Evolutionary conservation across 1,140 invertebrate genomes (phyloP), one percentile per base, ranked within the genome.

Genomic region (Rhagoletis zephyria): DNA sequence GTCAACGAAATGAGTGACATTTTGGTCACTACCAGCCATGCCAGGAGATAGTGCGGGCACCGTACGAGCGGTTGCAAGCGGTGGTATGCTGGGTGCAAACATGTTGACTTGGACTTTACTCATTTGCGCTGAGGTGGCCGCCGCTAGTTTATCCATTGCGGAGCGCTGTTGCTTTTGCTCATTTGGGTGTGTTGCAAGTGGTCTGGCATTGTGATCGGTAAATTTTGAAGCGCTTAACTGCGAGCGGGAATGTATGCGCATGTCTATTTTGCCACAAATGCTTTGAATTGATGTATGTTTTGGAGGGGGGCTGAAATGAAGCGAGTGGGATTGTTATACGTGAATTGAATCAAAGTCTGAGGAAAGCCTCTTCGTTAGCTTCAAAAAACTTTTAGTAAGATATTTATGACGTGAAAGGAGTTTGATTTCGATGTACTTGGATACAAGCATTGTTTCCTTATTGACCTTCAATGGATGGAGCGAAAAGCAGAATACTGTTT

Each of bases 231-330:
- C 67, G 1, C 59, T 48, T 6, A 65, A 7, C 42, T 7, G 16
- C 14, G 65, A 10, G 42, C 89, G 90, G 87, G 90, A 90, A 59
- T 90, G 90, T 9, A 91, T 85, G 16, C 87, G 88, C 40, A 87
- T 85, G 48, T 91, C 90, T 10, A 90, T 89, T 60, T 87, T 88
- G 6, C 91, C 91, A 61, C 91, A 92, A 10, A 89, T 89, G 85
- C 91, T 90, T 19, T 87, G 87, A 7, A 89, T 56, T 7, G 87
- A 12, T 4, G 3, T 65, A 45, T 89, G 87, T 40, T 91, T 90
- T 3, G 89, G 89, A 45, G 89, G 89, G 42, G 89, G 90, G 88
- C 91, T 92, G 63, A 45, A 90, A 90, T 30, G 14, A 56, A 30
- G 86, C n/a, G 56, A 65, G 40, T 30, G 48, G n/a, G 42, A 77